phyloP scores from a whole-genome alignment of 2,888 invertebrate genomes.

The Tiliacea aurago region DNA sequence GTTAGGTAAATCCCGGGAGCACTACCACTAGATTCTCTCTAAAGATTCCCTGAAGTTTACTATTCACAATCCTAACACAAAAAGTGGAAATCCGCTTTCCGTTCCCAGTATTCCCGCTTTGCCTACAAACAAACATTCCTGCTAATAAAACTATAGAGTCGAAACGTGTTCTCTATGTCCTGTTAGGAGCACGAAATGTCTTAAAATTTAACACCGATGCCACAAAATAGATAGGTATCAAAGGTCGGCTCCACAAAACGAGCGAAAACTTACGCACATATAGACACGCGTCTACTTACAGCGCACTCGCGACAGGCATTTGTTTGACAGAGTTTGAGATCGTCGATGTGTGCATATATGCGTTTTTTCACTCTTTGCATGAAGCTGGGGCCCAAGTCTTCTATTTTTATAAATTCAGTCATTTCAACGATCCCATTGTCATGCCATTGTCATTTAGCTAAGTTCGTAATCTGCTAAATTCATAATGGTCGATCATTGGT shows the following conservation, averaged over 20 bases:
- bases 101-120: slow-evolving; percentile 13
- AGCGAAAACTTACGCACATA: background rate
- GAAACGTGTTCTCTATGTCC: slow-evolving; percentile 40
- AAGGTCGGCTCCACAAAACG: background rate
- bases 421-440: too few relatives aligned
- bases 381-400: too few relatives aligned
- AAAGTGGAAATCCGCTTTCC: slow-evolving; percentile 14
- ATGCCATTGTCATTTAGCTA: too few relatives aligned
- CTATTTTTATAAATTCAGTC: too few relatives aligned
- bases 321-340: background rate
- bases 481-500: too few relatives aligned
- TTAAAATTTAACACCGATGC: slow-evolving; percentile 46
- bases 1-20: background rate
- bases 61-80: slow-evolving; percentile 1
- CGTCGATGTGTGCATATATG: background rate
- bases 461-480: too few relatives aligned
- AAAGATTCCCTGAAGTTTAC: slow-evolving; percentile 4
- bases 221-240: background rate
- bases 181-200: slow-evolving; percentile 13
- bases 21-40: background rate
- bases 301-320: background rate
- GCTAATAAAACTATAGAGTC: slow-evolving; percentile 43
- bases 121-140: slow-evolving; percentile 41
- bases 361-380: background rate
- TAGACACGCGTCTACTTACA: background rate